Base-by-base conservation (phyloP, 2,888 invertebrate species). In the Leucophenga maculata region DNA sequence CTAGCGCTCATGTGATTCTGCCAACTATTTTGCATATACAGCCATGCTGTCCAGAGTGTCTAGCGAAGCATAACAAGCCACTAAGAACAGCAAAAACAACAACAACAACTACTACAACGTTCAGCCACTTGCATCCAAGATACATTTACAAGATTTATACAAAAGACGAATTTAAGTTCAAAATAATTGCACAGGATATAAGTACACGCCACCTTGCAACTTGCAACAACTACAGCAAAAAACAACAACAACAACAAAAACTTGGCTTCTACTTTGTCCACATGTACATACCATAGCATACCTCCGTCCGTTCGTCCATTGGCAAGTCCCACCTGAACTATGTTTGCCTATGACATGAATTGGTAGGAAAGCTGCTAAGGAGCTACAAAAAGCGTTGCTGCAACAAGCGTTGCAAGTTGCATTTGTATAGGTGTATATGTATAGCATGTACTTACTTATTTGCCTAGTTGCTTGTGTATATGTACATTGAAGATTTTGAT, bases 141-240 rank as follows among this genome's bases (percentile, higher is more conserved):
- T 84, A 83, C 81, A 85, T 78, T 84, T 78, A 75, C 80, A 73
- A 84, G 84, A 85, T 84, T 85, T 78, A 77, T 73, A 77, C 79
- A 79, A 84, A 85, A 85, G 79, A 80, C 85, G 84, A 81, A 85
- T 82, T 81, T 84, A 79, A 82, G 79, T 85, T 81, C 75, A 77
- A 84, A 85, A 85, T 84, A 84, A 84, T 84, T 84, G 85, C 84
- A 79, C 82, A 80, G 84, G 84, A 85, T 84, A 39, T 11, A 39
- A 39, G 39, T 39, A 82, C 80, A 73, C 70, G 71, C 72, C 70
- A 72, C 74, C 78, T 67, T 32, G 59, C 67, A 52, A 77, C 79
- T 78, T 78, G 75, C 75, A 75, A 72, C 76, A 67, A 70, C 70
- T 50, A 71, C 74, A 64, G 0, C 8, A 46, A 22, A 46, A 26